Evolutionary conservation across 2,888 invertebrate species (phyloP), one percentile per base, ranked within the genome.

Genomic region (Syrista parreyssii): DNA sequence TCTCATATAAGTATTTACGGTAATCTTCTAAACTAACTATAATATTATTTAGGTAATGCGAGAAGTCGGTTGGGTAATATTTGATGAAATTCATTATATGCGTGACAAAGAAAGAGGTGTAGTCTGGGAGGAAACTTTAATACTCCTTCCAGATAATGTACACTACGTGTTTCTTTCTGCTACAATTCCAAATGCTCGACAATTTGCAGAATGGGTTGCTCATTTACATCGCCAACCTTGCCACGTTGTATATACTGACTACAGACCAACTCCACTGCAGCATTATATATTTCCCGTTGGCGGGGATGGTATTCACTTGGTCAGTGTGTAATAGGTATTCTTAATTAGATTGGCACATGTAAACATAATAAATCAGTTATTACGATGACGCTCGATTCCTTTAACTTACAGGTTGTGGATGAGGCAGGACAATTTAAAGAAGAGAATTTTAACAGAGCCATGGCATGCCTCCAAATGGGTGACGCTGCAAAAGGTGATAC

Each of bases 21-120:
- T 55, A 55, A 55, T 23, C 2, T 55, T 23, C 9, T 9, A 40
- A 40, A 40, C 55, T 55, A 55, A 55, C 6, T 55, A 55, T 55
- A 55, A 55, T 55, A 55, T 55, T 55, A 55, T 82, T 69, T 75
- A 91, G 90, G 88, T 99, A 33, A 99, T 99, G 97, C 94, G 99
- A 79, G 99, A 99, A 94, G 99, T 99, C 0, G 99, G 99, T 75
- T 99, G 99, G 99, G 99, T 99, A 1, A 94, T 99, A 76, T 99
- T 99, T 92, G 99, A 99, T 91, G 99, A 99, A 93, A 99, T 99
- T 87, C 99, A 99, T 92, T 99, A 99, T 91, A 99, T 99, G 99
- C 95, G 99, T 87, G 99, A 99, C 91, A 99, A 99, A 92, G 99
- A 99, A 91, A 94, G 99, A 89, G 99, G 99, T 75, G 99, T 99